Conservation (phyloP, 2,888 invertebrate genomes). For the Ommatoiulus sabulosus region DNA sequence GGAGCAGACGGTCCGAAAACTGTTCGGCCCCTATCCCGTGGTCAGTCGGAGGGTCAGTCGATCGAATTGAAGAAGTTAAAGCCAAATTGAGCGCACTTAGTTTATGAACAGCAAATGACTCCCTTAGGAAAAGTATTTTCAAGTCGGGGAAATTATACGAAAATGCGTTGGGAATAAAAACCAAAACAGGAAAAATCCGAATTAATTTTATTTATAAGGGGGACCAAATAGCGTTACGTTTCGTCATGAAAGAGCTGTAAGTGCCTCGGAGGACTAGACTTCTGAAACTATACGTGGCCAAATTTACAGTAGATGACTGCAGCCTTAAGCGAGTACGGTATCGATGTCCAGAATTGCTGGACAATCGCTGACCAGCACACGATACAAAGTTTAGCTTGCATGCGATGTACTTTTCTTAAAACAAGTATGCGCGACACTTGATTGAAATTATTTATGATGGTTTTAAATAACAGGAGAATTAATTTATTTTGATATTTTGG, state of each 20-base stretch:
- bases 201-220: not conserved
- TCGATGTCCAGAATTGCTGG: too few relatives aligned
- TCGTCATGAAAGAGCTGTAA: not conserved
- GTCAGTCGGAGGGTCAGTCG: not conserved
- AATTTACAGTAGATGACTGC: too few relatives aligned
- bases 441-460: too few relatives aligned
- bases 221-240: not conserved
- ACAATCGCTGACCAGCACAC: too few relatives aligned
- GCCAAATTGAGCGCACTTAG: constrained; percentile 1
- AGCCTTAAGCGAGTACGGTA: too few relatives aligned
- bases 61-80: not conserved
- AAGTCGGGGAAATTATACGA: not conserved
- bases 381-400: too few relatives aligned
- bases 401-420: too few relatives aligned
- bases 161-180: not conserved
- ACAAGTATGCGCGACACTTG: too few relatives aligned
- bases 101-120: constrained; percentile 14
- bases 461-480: too few relatives aligned
- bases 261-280: too few relatives aligned
- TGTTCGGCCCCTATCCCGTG: not conserved
- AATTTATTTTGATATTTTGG: too few relatives aligned
- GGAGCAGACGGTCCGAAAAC: not conserved
- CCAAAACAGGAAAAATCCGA: constrained; percentile 15
- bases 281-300: too few relatives aligned
- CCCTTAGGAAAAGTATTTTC: constrained; percentile 2